Evolutionary conservation across 2,113 vertebrate genomes (phyloP).

Genomic region (Prietella phreatophila): DNA sequence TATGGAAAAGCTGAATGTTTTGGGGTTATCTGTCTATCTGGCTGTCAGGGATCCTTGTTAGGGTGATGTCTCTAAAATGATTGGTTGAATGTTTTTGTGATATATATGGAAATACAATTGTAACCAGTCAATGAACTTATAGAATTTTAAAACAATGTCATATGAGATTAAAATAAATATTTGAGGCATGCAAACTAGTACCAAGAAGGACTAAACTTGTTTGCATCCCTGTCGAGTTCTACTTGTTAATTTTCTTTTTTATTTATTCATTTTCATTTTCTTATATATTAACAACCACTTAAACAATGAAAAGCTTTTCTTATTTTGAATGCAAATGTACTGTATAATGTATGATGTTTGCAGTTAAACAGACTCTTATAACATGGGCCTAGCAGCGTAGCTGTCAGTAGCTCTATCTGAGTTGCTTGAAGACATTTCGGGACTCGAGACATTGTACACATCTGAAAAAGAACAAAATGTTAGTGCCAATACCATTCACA

Average conservation of each 20-base stretch:
- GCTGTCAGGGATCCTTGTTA: no score
- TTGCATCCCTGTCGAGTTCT: not conserved
- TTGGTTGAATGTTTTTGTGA: no score
- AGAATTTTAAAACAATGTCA: not conserved
- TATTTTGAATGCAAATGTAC: not conserved
- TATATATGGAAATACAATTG: not conserved
- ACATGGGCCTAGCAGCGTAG: not conserved
- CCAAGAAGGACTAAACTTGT: not conserved
- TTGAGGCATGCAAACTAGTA: not conserved
- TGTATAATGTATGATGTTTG: not conserved
- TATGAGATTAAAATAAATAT: not conserved
- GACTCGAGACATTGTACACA: not conserved
- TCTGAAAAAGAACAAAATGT: not conserved
- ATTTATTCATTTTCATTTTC: not conserved
- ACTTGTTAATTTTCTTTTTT: not conserved
- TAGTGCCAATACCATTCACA: not conserved
- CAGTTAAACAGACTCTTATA: not conserved
- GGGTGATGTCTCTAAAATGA: no score
- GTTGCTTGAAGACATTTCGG: slow-evolving; percentile 21
- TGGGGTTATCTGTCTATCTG: not conserved
- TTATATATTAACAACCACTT: not conserved
- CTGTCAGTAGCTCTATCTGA: not conserved
- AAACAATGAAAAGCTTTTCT: no score
- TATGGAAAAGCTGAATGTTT: not conserved
- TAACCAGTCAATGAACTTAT: not conserved